These are phyloP conservation scores for Muraenolepis orangiensis DNA, from an alignment of 2,797 vertebrate genomes.

Conservation along the genomic window DNA sequence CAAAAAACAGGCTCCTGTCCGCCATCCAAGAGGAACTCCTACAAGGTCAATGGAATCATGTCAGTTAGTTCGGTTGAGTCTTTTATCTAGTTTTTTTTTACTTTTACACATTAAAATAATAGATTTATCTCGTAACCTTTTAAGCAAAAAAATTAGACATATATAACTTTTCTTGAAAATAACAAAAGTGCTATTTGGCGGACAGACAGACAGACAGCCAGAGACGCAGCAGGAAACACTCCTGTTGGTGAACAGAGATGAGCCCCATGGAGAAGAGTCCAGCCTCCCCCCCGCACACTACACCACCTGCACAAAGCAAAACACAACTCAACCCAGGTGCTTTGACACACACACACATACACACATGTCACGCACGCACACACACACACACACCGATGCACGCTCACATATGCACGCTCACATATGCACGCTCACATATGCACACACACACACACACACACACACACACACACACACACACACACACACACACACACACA, in stretches of 20 bases:
- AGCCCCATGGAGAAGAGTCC: slow-evolving; percentile 66
- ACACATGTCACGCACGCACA: slow-evolving; percentile 9
- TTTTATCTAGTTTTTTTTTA: slow-evolving; percentile 74
- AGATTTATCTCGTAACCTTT: slow-evolving; percentile 80
- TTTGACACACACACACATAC: slow-evolving; percentile 39
- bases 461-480: slow-evolving; percentile 18
- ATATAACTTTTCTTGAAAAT: slow-evolving; percentile 76
- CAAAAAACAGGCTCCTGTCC: slow-evolving; percentile 79
- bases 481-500: slow-evolving; percentile 10
- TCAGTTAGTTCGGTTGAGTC: slow-evolving; percentile 82
- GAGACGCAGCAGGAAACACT: slow-evolving; percentile 76
- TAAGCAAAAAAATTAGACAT: slow-evolving; percentile 85
- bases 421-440: slow-evolving; percentile 15
- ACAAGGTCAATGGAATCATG: slow-evolving; percentile 80
- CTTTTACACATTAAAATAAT: slow-evolving; percentile 84
- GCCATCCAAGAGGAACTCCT: slow-evolving; percentile 70
- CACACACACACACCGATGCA: no score
- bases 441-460: slow-evolving; percentile 14
- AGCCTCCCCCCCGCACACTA: slow-evolving; percentile 38
- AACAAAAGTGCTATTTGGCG: slow-evolving; percentile 80
- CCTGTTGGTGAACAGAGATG: slow-evolving; percentile 69
- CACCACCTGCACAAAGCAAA: slow-evolving; percentile 56
- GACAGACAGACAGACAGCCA: slow-evolving; percentile 75
- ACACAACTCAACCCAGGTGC: slow-evolving; percentile 40
- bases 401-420: slow-evolving; percentile 24